A percentile compares a stretch with the other conserved stretches of the same genome.
These are phyloP conservation scores for Phortica magna DNA, from an alignment of 2,888 invertebrate genomes.

Conservation along the genomic window DNA sequence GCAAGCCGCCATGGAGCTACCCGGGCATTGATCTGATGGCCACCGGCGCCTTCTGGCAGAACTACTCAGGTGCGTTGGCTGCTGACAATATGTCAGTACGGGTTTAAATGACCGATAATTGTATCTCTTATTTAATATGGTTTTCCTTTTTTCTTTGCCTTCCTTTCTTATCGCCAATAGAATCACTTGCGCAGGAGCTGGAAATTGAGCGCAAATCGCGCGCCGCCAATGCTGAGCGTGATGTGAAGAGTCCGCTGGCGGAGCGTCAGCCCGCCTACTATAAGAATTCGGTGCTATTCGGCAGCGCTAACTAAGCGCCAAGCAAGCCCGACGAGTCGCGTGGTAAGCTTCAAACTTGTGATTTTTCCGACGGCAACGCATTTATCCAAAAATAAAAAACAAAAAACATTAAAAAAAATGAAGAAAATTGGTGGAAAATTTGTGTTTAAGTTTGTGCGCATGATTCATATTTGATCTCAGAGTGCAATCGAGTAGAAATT, in stretches of 20 bases:
- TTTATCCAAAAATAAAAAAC: not conserved
- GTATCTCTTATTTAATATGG: not conserved
- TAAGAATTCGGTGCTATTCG: constrained; percentile 93
- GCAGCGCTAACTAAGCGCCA: constrained; percentile 85
- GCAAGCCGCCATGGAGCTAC: constrained; percentile 83
- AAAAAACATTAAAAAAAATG: too few relatives aligned
- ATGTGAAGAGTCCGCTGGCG: constrained; percentile 91
- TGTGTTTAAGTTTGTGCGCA: not conserved
- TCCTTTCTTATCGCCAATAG: constrained; percentile 79
- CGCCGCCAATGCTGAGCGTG: constrained; percentile 87
- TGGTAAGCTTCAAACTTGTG: constrained; percentile 41
- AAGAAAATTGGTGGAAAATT: not conserved
- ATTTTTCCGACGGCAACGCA: constrained; percentile 38
- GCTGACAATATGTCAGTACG: constrained; percentile 18
- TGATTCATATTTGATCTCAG: constrained; percentile 66
- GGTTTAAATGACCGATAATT: not conserved
- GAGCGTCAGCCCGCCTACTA: constrained; percentile 88
- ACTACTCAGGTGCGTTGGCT: constrained; percentile 88
- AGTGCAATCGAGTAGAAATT: constrained; percentile 66
- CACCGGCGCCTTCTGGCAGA: constrained; percentile 93
- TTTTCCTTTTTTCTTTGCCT: constrained; percentile 27
- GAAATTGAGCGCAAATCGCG: constrained; percentile 92
- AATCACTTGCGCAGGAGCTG: constrained; percentile 90
- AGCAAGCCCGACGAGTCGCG: constrained; percentile 50
- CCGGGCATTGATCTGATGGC: constrained; percentile 89